Conservation (phyloP, 2,797 vertebrate species). For the Zalophus californianus region DNA sequence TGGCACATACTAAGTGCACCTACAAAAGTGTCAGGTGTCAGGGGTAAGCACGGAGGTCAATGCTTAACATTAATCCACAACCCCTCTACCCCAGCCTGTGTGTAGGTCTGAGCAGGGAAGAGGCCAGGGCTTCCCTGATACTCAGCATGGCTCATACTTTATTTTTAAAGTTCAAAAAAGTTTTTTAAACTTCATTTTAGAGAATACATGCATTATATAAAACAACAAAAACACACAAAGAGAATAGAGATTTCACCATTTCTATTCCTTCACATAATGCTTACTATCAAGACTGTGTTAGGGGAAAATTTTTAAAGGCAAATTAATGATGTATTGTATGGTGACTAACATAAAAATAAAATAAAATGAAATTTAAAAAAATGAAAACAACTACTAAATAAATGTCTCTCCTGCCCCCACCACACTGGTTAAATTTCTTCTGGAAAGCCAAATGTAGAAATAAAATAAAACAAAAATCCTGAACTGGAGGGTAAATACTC, state of each 20-base stretch:
- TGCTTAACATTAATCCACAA: background rate
- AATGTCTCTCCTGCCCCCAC: background rate
- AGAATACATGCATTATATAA: conserved; percentile 83
- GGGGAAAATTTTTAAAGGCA: conserved; percentile 73
- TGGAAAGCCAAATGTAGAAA: conserved; percentile 76
- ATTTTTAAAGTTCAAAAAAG: background rate
- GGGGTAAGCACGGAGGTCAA: background rate
- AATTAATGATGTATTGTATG: conserved; percentile 1
- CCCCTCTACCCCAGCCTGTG: background rate
- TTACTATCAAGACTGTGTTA: conserved; percentile 70
- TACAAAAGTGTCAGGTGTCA: background rate
- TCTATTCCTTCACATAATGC: conserved; percentile 78
- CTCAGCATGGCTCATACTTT: background rate
- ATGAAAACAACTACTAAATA: conserved; percentile 78
- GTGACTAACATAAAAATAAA: too few species aligned
- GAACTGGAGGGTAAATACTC: conserved; percentile 78
- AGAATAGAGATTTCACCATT: conserved; percentile 76
- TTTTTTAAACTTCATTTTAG: conserved; percentile 80
- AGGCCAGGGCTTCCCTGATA: background rate
- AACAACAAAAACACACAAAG: conserved; percentile 48
- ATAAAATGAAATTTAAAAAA: background rate
- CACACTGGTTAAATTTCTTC: conserved; percentile 78
- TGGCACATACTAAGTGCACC: background rate
- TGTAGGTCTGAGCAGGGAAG: background rate
- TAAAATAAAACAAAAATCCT: conserved; percentile 70